A percentile compares a stretch with the other conserved stretches of the same genome.
These are phyloP conservation scores for Alca torda DNA, from an alignment of 2,797 vertebrate genomes.

Conservation along the genomic window DNA sequence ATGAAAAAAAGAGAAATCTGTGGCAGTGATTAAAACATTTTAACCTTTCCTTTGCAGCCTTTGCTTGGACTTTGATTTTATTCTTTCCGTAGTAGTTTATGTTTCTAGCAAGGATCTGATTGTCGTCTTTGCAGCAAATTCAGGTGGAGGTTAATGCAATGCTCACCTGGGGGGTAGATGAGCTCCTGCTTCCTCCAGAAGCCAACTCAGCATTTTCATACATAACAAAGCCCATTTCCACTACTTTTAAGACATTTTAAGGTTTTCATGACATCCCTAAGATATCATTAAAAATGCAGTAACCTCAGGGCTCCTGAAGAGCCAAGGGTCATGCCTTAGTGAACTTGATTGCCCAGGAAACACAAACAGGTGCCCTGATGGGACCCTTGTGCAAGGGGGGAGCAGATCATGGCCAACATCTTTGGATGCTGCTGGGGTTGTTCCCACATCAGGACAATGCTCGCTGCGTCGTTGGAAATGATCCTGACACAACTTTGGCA, in stretches of 20 bases:
- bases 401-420: not conserved
- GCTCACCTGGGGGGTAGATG: not conserved
- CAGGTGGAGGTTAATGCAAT: not conserved
- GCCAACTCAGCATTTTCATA: not conserved
- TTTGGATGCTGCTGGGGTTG: not conserved
- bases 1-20: not conserved
- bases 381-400: not conserved
- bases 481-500: not conserved
- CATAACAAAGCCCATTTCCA: not conserved
- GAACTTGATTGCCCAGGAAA: not conserved
- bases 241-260: not conserved
- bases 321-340: not conserved
- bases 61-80: not conserved
- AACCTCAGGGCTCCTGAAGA: not conserved
- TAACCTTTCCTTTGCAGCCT: not conserved
- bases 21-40: not conserved
- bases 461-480: accelerated
- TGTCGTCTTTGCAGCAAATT: not conserved
- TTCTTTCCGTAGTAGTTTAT: not conserved
- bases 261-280: not conserved
- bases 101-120: not conserved
- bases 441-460: not conserved
- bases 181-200: not conserved
- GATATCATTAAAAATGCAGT: not conserved
- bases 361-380: not conserved